phyloP scores from a whole-genome alignment of 1,140 invertebrate genomes.

The Drosophila truncata region DNA sequence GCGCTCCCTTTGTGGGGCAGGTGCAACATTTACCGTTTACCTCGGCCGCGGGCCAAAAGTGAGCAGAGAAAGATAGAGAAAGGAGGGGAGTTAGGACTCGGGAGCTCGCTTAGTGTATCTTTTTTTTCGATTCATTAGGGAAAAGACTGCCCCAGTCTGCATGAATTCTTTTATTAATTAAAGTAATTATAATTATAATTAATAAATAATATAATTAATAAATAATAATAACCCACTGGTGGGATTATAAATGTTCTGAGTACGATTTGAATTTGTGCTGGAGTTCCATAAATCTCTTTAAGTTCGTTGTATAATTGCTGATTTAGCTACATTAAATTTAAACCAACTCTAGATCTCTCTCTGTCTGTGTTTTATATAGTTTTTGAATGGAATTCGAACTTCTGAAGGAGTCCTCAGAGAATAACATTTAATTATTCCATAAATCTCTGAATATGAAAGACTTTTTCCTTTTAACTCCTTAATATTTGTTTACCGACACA shows the following conservation, averaged over 20 bases:
- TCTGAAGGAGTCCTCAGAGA: neutral
- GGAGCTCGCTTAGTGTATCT: conserved; percentile 1
- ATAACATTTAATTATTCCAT: neutral
- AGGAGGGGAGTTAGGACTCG: neutral
- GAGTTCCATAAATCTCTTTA: neutral
- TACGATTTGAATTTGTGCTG: neutral
- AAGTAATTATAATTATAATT: neutral
- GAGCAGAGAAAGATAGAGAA: neutral
- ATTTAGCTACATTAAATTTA: neutral
- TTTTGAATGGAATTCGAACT: neutral
- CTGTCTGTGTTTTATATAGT: neutral
- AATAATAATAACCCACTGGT: too few species aligned
- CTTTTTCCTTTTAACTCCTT: neutral
- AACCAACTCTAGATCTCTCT: neutral
- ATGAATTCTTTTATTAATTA: conserved; percentile 2
- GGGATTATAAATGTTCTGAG: too few species aligned
- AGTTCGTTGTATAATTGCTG: neutral
- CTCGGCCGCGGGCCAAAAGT: conserved; percentile 45
- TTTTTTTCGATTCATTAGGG: neutral
- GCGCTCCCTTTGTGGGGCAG: conserved; percentile 39
- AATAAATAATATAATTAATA: neutral
- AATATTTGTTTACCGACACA: neutral
- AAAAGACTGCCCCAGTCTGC: neutral
- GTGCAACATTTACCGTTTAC: conserved; percentile 78
- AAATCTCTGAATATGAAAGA: neutral